Evolutionary conservation across 2,888 invertebrate genomes (phyloP), one percentile per base, ranked within the genome.

Genomic region (Perizoma affinitatum): DNA sequence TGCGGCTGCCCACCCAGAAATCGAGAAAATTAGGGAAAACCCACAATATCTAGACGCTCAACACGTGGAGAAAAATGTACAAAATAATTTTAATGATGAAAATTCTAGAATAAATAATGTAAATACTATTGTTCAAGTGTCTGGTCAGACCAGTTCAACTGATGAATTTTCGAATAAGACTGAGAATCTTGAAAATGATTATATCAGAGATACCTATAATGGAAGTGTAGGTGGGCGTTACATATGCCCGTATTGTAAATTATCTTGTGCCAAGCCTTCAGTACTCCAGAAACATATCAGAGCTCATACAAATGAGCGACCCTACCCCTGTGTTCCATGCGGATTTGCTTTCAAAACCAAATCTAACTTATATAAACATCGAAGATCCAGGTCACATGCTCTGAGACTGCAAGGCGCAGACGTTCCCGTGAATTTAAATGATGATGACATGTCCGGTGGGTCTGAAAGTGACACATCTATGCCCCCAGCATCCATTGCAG

Each of bases 311-410:
- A 97, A 97, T 83, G 98, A 98, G 88, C 94, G 98, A 75, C 98
- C 98, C 60, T 98, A 96, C 91, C 98, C 98, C 36, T 98, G 98
- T 90, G 93, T 94, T 75, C 95, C 96, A 70, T 98, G 98, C 87
- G 97, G 97, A 70, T 97, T 98, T 88, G 96, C 97, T 75, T 98
- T 98, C 91, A 98, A 98, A 89, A 98, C 98, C 33, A 97, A 97
- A 86, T 97, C 97, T 75, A 98, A 98, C 87, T 93, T 98, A 70
- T 98, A 97, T 84, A 98, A 98, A 86, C 98, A 98, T 87, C 95
- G 96, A 84, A 94, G 96, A 84, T 96, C 96, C 50, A 93, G 96
- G 72, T 94, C 96, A 46, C 96, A 96, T 78, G 94, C 94, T 53
- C 90, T 95, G 68, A 94, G 95, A 76, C 87, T 93, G 73, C 95